Base-by-base conservation (phyloP, 2,113 vertebrate species). In the Myrmecobius fasciatus region DNA sequence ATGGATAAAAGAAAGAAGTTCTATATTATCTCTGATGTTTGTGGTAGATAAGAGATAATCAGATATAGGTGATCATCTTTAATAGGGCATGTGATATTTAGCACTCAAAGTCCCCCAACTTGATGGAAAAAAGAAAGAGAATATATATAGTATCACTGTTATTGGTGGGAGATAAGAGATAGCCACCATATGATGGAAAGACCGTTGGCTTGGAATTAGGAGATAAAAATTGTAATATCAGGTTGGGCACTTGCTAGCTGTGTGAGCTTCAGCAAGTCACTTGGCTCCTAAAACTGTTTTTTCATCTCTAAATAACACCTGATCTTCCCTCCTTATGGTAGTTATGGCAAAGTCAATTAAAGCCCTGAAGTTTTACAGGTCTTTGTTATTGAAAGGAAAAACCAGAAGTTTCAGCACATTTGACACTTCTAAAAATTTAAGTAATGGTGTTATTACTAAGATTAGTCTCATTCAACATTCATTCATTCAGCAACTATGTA, bases 211-310 rank as follows among this genome's bases (percentile, higher is more conserved):
- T 75, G 60, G 60, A 75, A 75, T 75, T 12, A 36, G 60, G 31
- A 67, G 4, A n/a, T 14, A 75, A 75, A n/a, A 75, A n/a, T n/a
- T 75, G 31, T 36, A 31, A 36, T 6, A 43, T 52, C 17, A 36
- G 11, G 10, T 91, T 54, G 36, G 8, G 1, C 43, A n/a, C 26
- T 90, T 8, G 22, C 14, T 14, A 56, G 60, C 52, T 48, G 46
- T 92, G 36, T n/a, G n/a, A 49, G 8, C 52, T 36, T 10, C 2
- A 25, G 1, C 36, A 52, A 53, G 31, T 24, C 26, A 52, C 31
- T 53, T 31, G 20, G 31, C 67, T 49, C 75, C 67, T 26, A 67
- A 93, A 47, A 17, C 43, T 96, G 26, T 94, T 60, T 92, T 47
- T 26, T 24, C 26, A 5, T 94, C 53, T 91, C 9, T 53, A n/a